Conservation (phyloP, 2,797 vertebrate genomes). For the Sarcoramphus papa region DNA sequence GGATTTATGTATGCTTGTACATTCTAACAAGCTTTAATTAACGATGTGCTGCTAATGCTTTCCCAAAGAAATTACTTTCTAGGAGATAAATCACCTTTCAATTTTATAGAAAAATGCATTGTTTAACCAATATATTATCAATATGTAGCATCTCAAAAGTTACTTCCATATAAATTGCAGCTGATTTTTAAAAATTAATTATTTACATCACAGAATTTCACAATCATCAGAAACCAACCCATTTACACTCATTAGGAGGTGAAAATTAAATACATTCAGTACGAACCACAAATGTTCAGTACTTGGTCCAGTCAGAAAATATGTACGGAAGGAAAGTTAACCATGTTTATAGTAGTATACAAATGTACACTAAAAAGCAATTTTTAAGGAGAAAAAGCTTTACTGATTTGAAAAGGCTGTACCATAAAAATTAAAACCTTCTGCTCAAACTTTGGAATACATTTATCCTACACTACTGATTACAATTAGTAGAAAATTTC, state of each 20-base stretch:
- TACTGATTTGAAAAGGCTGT: neutral
- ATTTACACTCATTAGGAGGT: neutral
- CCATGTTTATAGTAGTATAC: neutral
- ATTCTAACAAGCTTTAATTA: constrained; percentile 81
- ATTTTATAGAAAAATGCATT: constrained; percentile 70
- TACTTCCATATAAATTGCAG: neutral
- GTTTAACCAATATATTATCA: constrained; percentile 70
- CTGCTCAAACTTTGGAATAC: neutral
- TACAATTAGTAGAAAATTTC: neutral
- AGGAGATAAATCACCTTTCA: constrained; percentile 73
- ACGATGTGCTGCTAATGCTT: constrained; percentile 76
- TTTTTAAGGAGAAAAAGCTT: neutral
- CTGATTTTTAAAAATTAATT: neutral
- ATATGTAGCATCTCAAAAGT: constrained; percentile 34
- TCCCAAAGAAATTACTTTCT: constrained; percentile 78
- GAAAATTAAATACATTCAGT: constrained; percentile 15
- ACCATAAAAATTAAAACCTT: neutral
- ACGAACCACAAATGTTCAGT: neutral
- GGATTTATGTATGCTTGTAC: constrained; percentile 77
- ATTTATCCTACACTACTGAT: neutral
- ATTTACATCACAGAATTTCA: neutral
- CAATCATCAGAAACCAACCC: neutral
- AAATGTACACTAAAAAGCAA: neutral
- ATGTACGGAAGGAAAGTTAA: neutral
- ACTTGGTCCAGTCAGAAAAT: neutral